Base-by-base conservation (phyloP, 53 echinoderm and acorn worm genomes). In the Temnopleurus reevesii region DNA sequence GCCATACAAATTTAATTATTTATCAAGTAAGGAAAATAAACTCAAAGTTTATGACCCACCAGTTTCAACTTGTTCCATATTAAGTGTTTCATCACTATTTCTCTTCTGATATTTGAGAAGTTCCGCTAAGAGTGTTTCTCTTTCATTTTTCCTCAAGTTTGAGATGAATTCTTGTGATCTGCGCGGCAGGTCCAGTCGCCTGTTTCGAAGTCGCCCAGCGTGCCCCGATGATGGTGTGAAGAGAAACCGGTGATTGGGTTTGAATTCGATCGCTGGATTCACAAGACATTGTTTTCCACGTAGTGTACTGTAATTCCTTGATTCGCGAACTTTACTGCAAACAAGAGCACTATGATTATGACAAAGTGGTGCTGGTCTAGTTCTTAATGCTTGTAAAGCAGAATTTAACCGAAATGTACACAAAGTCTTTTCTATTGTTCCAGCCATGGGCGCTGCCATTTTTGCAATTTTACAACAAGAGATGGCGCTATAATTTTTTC, bases 401-500 rank as follows among this genome's bases (percentile, higher is more conserved):
- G n/a, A n/a, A n/a, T n/a, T n/a, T n/a, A n/a, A n/a, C n/a, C n/a
- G n/a, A n/a, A n/a, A 82, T 35, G 30, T 82, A n/a, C 53, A 55
- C 6, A 55, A 12, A 23, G n/a, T 15, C 53, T 21, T 17, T n/a
- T 26, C 33, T 19, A 21, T 55, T 21, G 19, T 53, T 55, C 18
- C 21, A 28, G 49, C 5, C 81, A 55, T 82, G 82, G 82, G 82
- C 82, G 82, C 82, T 53, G 82, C 82, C 81, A 82, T 82, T 55
- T 82, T 82, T 17, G 6, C 23, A 7, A 21, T 24, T 21, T 18
- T 21, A 18, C 60, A n/a, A n/a, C n/a, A n/a, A n/a, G n/a, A n/a
- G n/a, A n/a, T n/a, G n/a, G n/a, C n/a, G n/a, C n/a, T n/a, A n/a
- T n/a, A n/a, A n/a, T n/a, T n/a, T n/a, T n/a, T n/a, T n/a, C n/a